Evolutionary conservation across 2,888 invertebrate genomes (phyloP).

Genomic region (Phania funesta): DNA sequence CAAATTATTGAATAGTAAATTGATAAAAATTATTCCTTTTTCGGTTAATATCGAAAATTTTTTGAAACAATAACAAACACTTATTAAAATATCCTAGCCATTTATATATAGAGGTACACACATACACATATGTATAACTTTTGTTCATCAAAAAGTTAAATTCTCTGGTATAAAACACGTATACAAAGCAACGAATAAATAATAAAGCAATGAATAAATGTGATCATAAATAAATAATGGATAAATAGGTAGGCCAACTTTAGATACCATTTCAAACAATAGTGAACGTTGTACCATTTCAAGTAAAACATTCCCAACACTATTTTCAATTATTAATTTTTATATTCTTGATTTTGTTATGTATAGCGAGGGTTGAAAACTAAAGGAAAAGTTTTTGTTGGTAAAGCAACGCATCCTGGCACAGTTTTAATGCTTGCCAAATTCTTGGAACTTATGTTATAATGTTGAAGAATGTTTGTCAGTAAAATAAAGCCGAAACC

Average conservation of each 20-base stretch:
- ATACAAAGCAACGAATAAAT: no score
- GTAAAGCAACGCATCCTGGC: constrained; percentile 88
- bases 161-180: background rate
- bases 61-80: background rate
- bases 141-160: background rate
- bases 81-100: background rate
- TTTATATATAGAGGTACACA: background rate
- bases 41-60: no score
- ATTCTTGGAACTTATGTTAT: constrained; percentile 84
- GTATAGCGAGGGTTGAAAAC: constrained; percentile 79
- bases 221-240: background rate
- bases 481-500: constrained; percentile 88
- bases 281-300: background rate
- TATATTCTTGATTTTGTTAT: background rate
- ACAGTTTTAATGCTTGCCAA: constrained; percentile 82
- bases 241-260: background rate
- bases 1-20: no score
- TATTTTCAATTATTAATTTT: background rate
- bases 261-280: constrained; percentile 2
- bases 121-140: background rate
- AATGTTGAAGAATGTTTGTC: constrained; percentile 86
- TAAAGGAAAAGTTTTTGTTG: constrained; percentile 86
- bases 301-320: no score
- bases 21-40: no score
- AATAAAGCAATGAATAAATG: background rate